Percentiles rank a stretch among this genome's conserved stretches.
Conservation (phyloP, 2,113 vertebrate genomes). For the Sterrhoptilus dennistouni region DNA sequence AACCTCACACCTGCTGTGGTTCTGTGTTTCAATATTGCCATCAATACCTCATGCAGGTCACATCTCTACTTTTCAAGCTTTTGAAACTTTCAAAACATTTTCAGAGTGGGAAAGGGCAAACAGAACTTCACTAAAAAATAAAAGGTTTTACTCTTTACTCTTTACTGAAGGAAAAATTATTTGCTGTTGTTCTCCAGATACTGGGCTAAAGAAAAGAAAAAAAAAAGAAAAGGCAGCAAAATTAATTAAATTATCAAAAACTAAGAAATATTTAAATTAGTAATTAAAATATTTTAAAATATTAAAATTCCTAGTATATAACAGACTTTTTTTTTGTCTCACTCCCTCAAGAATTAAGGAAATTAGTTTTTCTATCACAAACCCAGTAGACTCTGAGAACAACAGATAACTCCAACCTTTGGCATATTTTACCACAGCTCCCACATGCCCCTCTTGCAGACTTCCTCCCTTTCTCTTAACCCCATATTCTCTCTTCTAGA, state of each 20-base stretch:
- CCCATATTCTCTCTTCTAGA: not conserved
- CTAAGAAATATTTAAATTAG: not conserved
- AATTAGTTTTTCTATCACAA: not conserved
- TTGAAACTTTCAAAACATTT: not conserved
- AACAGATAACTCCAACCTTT: not conserved
- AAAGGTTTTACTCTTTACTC: not conserved
- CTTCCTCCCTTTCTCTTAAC: not conserved
- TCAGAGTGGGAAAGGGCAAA: not conserved
- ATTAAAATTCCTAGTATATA: not conserved
- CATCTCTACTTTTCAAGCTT: not conserved
- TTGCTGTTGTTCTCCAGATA: not conserved
- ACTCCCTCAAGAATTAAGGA: not conserved
- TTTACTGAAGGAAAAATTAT: not conserved
- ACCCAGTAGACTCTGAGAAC: not conserved
- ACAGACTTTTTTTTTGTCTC: not conserved
- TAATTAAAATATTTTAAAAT: not conserved
- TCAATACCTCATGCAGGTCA: not conserved
- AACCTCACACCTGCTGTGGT: not conserved
- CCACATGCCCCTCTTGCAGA: not conserved
- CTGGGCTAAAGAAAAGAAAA: not conserved
- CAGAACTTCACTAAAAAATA: not conserved
- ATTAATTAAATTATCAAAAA: not conserved
- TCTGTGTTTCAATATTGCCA: not conserved
- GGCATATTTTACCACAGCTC: not conserved
- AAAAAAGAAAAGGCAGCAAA: fast-evolving